Evolutionary conservation across 2,797 vertebrate species (phyloP).

Genomic region (Fistularia tabacaria): DNA sequence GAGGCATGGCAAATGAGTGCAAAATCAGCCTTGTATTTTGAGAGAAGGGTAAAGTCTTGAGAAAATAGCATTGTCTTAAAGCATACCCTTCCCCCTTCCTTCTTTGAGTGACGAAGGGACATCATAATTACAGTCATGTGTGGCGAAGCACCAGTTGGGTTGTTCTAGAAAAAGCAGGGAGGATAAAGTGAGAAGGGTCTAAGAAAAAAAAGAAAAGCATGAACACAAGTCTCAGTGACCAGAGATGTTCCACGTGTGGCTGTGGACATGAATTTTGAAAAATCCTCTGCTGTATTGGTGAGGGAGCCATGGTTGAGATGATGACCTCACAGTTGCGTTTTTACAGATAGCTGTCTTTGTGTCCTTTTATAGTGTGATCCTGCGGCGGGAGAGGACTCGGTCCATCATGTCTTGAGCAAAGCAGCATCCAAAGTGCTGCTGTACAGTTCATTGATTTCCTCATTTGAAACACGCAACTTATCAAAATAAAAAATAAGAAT

Average conservation of each 20-base stretch:
- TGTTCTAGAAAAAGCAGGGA: slow-evolving; percentile 13
- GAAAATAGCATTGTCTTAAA: slow-evolving; percentile 44
- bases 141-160: slow-evolving; percentile 58
- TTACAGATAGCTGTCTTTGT: too few species aligned
- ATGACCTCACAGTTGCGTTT: slow-evolving; percentile 31
- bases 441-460: slow-evolving; percentile 21
- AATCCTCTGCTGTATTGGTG: slow-evolving; percentile 6
- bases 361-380: slow-evolving; percentile 23
- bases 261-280: background rate
- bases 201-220: background rate
- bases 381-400: slow-evolving; percentile 30
- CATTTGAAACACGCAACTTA: slow-evolving; percentile 7
- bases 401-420: slow-evolving; percentile 16
- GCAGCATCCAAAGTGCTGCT: slow-evolving; percentile 12
- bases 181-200: background rate
- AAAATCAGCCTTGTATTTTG: slow-evolving; percentile 7
- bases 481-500: slow-evolving; percentile 2
- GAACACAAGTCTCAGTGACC: slow-evolving; percentile 10
- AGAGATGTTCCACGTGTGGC: slow-evolving; percentile 5
- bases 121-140: slow-evolving; percentile 47
- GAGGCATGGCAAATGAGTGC: slow-evolving; percentile 54
- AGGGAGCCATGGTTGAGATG: slow-evolving; percentile 35
- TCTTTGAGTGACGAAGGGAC: slow-evolving; percentile 18
- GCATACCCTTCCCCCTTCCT: slow-evolving; percentile 21
- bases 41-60: slow-evolving; percentile 18